Evolutionary conservation across 2,797 vertebrate genomes (phyloP), one percentile per base, ranked within the genome.

Genomic region (Diglossa cyanea): DNA sequence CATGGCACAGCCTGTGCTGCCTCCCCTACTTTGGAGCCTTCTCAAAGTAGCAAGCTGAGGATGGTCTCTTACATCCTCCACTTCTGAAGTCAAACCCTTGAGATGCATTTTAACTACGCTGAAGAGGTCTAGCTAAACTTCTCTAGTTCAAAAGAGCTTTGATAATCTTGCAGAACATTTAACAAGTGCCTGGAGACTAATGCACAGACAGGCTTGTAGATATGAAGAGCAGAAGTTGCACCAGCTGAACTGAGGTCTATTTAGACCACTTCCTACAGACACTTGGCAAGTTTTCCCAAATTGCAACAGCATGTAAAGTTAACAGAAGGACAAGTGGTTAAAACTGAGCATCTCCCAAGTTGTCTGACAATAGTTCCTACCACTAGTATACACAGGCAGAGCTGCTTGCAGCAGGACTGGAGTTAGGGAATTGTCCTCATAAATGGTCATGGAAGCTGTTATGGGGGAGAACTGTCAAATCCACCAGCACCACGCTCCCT

Each of bases 131-230:
- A 86, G 84, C 63, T 92, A 71, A 88, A 87, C 63, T 89, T 78
- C 58, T 62, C 55, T 73, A 90, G 86, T 76, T 93, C 93, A 91
- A 76, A 97, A 94, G 86, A 85, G 88, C 85, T 91, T 91, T 81
- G 81, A 84, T 86, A 91, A 92, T 92, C 88, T 84, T 84, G 77
- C 73, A 96, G 88, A 96, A 95, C 87, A 92, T 86, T 95, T 94
- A 96, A 85, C 86, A 94, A 96, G 75, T 31, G 54, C 65, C 82
- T 88, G 62, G 95, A 96, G 94, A 93, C 82, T 83, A 66, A 79
- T 77, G 82, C 78, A 91, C 71, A 93, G 88, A 85, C 78, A 86
- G 23, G n/a, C 68, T 77, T 71, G 67, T 40, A 87, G 67, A 94
- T 85, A 72, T 10, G 57, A 75, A 91, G 62, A 89, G 57, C n/a